Evolutionary conservation across 2,888 invertebrate genomes (phyloP), one percentile per base, ranked within the genome.

Genomic region (Eupithecia dodoneata): DNA sequence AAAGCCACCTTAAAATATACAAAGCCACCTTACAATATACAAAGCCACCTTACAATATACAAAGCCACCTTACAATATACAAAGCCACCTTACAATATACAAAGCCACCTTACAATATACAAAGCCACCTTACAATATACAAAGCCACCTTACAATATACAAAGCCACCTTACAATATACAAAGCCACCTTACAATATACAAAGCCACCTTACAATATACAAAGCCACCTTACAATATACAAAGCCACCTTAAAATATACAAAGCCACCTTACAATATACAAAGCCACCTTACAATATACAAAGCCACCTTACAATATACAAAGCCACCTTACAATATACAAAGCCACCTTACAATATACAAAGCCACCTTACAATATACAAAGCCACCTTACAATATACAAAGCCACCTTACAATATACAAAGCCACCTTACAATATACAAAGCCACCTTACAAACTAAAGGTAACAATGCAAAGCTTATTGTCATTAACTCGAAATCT

Each of bases 401-500:
- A 59, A 59, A 1, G 30, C 9, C n/a, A n/a, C n/a, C n/a, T n/a
- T n/a, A n/a, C n/a, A 63, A 18, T 63, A 63, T 18, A 59, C 18
- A 59, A 59, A 1, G 30, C 9, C n/a, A n/a, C n/a, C n/a, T n/a
- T n/a, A n/a, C n/a, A 63, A 18, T 63, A 63, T 18, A 59, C 18
- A 59, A 59, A 1, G 30, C 63, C 63, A 63, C n/a, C 55, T 10
- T 30, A 63, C 63, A 63, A 63, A 63, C 63, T 30, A 63, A 30
- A 63, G 18, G 12, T 18, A 63, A 63, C 30, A 63, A 59, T 63
- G 63, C 30, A 9, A 30, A 63, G 63, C 30, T 63, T 30, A 63
- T 63, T 63, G 63, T 63, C 63, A 63, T 63, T 63, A 63, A 9
- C 55, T 52, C 63, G 63, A 63, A 63, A 63, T 63, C 63, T 63